Base-by-base conservation (phyloP, 2,113 vertebrate genomes). In the Ptilonorhynchus violaceus region DNA sequence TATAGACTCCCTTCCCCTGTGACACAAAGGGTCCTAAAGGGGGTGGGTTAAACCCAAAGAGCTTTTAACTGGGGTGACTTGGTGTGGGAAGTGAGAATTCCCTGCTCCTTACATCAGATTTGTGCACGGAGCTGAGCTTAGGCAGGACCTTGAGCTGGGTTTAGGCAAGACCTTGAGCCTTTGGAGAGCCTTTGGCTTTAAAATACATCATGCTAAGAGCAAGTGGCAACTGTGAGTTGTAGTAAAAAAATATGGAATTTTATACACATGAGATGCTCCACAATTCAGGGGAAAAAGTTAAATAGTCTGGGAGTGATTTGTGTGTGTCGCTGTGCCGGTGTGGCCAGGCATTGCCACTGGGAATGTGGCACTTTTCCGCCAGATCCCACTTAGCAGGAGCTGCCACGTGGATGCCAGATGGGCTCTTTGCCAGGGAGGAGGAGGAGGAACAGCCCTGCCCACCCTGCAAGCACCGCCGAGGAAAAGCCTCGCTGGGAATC, bases 361-460 rank as follows among this genome's bases (percentile, higher is more conserved):
- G 89, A 91, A 72, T 42, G 90, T 92, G 92, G 96, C 88, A 82
- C 66, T 96, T 92, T 68, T n/a, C 93, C 19, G 22, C 60, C 85
- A 68, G 85, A 70, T 88, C 92, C 88, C 83, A 67, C 76, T 3
- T n/a, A 73, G 78, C 46, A 35, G 37, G 55, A 1, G 56, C 79
- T 93, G 85, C 41, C 96, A 95, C 92, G 46, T 96, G 96, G 91
- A 33, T 91, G 93, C 96, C 96, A 96, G 87, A 95, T 96, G 96
- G 92, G 93, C 59, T 55, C 24, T 23, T 62, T 72, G 92, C 92
- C 95, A 94, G 60, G 42, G 85, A 95, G 73, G 46, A 25, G 91
- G 80, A 90, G 93, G 76, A 92, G 76, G 85, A 79, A 89, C 64
- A 93, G 50, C 73, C 89, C 72, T 30, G 44, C 76, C 64, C 30